phyloP scores from a whole-genome alignment of 2,888 invertebrate genomes.

The Atrina japonica region DNA sequence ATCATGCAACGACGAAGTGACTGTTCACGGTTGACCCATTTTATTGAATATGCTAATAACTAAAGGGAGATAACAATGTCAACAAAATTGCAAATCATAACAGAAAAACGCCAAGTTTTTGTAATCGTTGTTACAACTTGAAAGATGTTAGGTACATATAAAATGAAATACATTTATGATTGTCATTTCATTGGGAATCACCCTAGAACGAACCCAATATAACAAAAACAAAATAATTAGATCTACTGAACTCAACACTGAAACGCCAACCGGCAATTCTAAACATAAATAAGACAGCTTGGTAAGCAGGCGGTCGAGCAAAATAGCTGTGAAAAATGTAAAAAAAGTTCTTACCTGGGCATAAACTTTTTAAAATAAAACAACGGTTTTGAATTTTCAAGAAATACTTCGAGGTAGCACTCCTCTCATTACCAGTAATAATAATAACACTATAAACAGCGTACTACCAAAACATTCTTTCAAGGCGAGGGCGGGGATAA shows the following conservation, averaged over 20 bases:
- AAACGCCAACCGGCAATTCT: too few species aligned
- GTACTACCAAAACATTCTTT: conserved; percentile 18
- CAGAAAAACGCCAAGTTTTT: too few species aligned
- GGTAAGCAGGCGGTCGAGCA: too few species aligned
- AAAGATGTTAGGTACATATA: too few species aligned
- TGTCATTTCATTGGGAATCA: too few species aligned
- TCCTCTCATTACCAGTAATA: background rate
- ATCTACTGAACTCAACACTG: too few species aligned
- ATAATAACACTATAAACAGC: conserved; percentile 12
- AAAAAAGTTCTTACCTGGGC: conserved; percentile 4
- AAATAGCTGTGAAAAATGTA: background rate
- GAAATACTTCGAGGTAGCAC: conserved; percentile 1
- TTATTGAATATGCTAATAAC: conserved; percentile 5
- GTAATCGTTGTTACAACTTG: too few species aligned
- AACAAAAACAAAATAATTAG: too few species aligned
- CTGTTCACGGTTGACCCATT: background rate
- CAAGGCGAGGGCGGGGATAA: conserved; percentile 67
- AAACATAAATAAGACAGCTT: too few species aligned
- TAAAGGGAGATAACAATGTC: conserved; percentile 2
- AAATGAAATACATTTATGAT: too few species aligned
- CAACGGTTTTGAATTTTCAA: background rate
- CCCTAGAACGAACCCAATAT: too few species aligned
- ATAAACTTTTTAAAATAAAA: conserved; percentile 1
- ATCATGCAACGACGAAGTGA: conserved; percentile 13
- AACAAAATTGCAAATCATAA: too few species aligned